These are phyloP conservation scores for Ploceus nigricollis DNA, from an alignment of 2,113 vertebrate genomes.

Conservation along the genomic window DNA sequence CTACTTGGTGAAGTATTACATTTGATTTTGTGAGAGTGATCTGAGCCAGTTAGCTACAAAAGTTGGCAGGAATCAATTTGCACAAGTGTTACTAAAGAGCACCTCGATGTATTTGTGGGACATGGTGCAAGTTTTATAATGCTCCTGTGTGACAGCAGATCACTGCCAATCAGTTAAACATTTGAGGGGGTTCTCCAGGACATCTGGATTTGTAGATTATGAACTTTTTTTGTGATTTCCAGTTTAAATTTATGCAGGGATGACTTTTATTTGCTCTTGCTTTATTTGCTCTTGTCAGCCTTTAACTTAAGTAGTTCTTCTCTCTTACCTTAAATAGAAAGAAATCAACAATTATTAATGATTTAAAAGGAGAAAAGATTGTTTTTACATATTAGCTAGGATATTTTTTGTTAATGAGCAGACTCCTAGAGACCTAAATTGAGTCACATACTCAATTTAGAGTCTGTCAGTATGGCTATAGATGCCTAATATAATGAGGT, in stretches of 20 bases:
- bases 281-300: no score
- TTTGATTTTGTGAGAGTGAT: background rate
- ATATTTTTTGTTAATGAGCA: background rate
- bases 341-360: background rate
- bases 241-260: background rate
- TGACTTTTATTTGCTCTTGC: background rate
- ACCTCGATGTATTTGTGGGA: background rate
- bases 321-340: background rate
- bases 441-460: background rate
- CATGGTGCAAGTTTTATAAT: background rate
- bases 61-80: background rate
- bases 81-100: background rate
- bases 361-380: background rate
- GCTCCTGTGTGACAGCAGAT: background rate
- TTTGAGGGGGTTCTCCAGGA: background rate
- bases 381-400: background rate
- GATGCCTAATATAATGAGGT: background rate
- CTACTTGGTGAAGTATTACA: background rate
- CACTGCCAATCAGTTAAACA: background rate
- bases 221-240: background rate
- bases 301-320: background rate
- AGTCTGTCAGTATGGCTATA: background rate
- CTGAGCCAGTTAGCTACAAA: background rate
- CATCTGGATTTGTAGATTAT: background rate
- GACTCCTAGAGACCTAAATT: background rate